phyloP scores from a whole-genome alignment of 2,113 vertebrate genomes.

The Dolichallabes microphthalmus region DNA sequence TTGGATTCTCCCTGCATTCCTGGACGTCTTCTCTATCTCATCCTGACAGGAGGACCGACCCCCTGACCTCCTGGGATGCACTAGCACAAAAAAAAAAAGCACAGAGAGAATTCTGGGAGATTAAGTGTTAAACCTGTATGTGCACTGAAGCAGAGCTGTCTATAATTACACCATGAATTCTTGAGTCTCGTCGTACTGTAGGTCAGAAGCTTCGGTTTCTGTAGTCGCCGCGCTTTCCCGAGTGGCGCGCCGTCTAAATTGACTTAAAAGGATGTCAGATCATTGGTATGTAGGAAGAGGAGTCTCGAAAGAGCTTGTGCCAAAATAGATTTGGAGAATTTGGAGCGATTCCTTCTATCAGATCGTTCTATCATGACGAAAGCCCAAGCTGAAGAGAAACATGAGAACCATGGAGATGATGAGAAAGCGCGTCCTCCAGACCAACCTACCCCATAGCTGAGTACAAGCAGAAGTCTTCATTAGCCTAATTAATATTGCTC shows the following conservation, averaged over 20 bases:
- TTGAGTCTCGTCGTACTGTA: neutral
- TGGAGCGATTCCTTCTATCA: too few species aligned
- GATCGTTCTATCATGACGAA: too few species aligned
- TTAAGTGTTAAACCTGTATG: slow-evolving; percentile 37
- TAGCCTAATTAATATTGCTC: neutral
- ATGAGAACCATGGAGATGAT: too few species aligned
- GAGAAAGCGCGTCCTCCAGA: too few species aligned
- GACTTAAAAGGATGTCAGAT: neutral
- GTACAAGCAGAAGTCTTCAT: neutral
- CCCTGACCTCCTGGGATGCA: slow-evolving; percentile 33
- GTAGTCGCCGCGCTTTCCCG: too few species aligned
- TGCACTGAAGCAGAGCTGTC: slow-evolving; percentile 20
- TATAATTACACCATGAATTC: neutral
- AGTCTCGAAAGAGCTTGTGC: too few species aligned
- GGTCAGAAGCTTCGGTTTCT: neutral
- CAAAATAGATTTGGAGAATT: neutral
- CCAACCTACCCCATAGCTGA: too few species aligned
- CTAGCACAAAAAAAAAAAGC: neutral
- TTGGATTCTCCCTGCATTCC: slow-evolving; percentile 54
- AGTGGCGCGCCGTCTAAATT: too few species aligned
- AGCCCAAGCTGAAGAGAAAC: too few species aligned
- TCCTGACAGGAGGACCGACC: slow-evolving; percentile 29
- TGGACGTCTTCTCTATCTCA: neutral
- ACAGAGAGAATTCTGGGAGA: slow-evolving; percentile 41
- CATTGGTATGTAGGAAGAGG: too few species aligned